Conservation (phyloP, 2,888 invertebrate species). For the Trimorus sp. region DNA sequence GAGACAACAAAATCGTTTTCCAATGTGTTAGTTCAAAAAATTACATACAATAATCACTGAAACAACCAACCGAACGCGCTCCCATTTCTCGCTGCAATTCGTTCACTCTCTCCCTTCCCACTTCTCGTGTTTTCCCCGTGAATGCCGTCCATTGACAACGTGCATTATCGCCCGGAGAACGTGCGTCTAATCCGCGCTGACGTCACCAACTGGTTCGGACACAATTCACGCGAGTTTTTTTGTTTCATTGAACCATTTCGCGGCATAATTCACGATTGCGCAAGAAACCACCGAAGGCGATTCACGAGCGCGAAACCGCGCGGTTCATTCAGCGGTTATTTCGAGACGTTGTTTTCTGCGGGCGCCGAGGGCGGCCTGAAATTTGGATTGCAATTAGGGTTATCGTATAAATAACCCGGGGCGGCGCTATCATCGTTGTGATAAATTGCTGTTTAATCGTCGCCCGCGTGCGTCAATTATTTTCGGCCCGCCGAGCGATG, state of each 20-base stretch:
- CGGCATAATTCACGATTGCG: constrained; percentile 19
- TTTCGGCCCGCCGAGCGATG: too few species aligned
- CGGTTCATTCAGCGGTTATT: constrained; percentile 30
- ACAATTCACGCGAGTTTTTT: constrained; percentile 22
- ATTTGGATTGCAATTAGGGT: constrained; percentile 18
- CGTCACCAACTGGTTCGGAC: constrained; percentile 27
- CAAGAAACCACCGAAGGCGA: constrained; percentile 12
- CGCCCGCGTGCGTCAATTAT: too few species aligned
- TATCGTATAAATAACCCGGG: constrained; percentile 9
- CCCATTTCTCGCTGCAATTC: too few species aligned
- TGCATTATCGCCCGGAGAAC: constrained; percentile 5
- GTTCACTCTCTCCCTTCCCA: constrained; percentile 3
- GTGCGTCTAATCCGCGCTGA: constrained; percentile 15
- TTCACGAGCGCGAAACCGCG: constrained; percentile 14
- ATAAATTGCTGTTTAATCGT: constrained; percentile 5
- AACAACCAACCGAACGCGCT: too few species aligned
- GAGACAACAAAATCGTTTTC: too few species aligned
- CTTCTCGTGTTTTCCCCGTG: background rate
- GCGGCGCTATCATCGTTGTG: background rate
- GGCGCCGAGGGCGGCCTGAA: constrained; percentile 5
- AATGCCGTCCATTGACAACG: constrained; percentile 1
- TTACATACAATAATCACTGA: too few species aligned
- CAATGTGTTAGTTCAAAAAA: too few species aligned
- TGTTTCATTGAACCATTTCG: constrained; percentile 40
- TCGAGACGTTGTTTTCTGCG: constrained; percentile 19